These are phyloP conservation scores for Rhinopomastus cyanomelas DNA, from an alignment of 2,113 vertebrate species.

Conservation along the genomic window DNA sequence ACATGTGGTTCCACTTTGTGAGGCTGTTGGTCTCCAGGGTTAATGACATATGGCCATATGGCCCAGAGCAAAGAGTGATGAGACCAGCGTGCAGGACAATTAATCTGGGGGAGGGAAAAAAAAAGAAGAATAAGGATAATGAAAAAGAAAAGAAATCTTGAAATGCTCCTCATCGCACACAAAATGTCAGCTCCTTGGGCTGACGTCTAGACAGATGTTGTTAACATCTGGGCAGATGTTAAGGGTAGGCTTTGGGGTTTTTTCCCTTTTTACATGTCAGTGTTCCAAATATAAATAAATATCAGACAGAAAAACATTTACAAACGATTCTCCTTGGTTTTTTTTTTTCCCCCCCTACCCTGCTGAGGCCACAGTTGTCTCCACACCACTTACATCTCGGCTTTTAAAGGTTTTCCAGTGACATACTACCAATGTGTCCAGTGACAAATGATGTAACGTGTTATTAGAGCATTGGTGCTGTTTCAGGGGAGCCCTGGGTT, in stretches of 20 bases:
- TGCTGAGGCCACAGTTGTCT: conserved; percentile 38
- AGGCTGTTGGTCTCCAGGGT: conserved; percentile 59
- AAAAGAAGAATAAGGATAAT: neutral
- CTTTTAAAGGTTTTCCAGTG: conserved; percentile 63
- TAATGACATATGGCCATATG: conserved; percentile 76
- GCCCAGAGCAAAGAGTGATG: conserved; percentile 74
- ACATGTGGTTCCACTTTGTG: conserved; percentile 79
- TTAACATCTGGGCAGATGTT: conserved; percentile 68
- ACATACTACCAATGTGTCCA: conserved; percentile 56
- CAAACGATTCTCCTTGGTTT: conserved; percentile 38
- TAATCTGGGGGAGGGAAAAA: neutral
- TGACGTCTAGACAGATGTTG: conserved; percentile 59
- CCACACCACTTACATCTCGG: conserved; percentile 33
- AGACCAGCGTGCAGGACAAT: conserved; percentile 57
- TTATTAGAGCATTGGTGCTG: conserved; percentile 34
- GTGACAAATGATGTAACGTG: conserved; percentile 69
- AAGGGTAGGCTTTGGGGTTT: conserved; percentile 47
- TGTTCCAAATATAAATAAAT: conserved; percentile 72
- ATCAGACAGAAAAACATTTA: conserved; percentile 72
- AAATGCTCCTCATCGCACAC: conserved; percentile 34
- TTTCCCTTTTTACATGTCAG: conserved; percentile 40
- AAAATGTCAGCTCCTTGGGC: conserved; percentile 13
- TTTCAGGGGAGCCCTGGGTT: conserved; percentile 35
- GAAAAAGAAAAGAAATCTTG: neutral
- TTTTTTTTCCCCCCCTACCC: conserved; percentile 48